Evolutionary conservation across 2,113 vertebrate species (phyloP), one percentile per base, ranked within the genome.

Genomic region (Lathamus discolor): DNA sequence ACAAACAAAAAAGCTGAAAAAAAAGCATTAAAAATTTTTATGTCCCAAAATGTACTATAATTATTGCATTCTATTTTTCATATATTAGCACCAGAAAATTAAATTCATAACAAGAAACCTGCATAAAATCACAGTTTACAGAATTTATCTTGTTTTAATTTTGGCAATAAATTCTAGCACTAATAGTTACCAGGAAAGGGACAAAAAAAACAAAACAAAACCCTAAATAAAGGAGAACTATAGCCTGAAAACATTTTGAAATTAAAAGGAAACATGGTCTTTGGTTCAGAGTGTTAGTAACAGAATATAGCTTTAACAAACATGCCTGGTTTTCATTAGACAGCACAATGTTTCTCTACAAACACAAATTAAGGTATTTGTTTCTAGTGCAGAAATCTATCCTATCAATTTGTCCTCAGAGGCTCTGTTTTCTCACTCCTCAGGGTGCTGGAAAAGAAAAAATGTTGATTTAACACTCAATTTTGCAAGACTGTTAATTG

Each of bases 321-420:
- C 10, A 72, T 48, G 39, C 6, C 16, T 91, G 17, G 33, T 92
- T 86, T 91, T 29, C 35, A 67, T 90, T 57, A 91, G 51, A 24
- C 64, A 92, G 48, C 17, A 54, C 17, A 43, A 75, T 70, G 51
- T 29, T 86, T 86, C 91, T 37, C 54, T 76, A 62, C 49, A 89
- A 84, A 78, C 73, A 78, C 51, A 94, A 92, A 96, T 93, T 83
- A 81, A 94, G 78, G 43, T 49, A 61, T 92, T 90, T 90, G 33
- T 88, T 95, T 88, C 88, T 69, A 66, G 54, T 22, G 59, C 41
- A 86, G 66, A 92, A 93, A 93, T 88, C 86, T 51, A 86, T 90
- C 55, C 52, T 68, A 91, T 28, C 77, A 90, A 57, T 88, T 90
- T 93, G 57, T 76, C 69, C 86, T 88, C 69, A 79, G 62, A 92